Percentiles rank a stretch among this genome's conserved stretches.
These are phyloP conservation scores for Dendronephthya gigantea DNA, from an alignment of 64 coral and sea anemone species.

Conservation along the genomic window DNA sequence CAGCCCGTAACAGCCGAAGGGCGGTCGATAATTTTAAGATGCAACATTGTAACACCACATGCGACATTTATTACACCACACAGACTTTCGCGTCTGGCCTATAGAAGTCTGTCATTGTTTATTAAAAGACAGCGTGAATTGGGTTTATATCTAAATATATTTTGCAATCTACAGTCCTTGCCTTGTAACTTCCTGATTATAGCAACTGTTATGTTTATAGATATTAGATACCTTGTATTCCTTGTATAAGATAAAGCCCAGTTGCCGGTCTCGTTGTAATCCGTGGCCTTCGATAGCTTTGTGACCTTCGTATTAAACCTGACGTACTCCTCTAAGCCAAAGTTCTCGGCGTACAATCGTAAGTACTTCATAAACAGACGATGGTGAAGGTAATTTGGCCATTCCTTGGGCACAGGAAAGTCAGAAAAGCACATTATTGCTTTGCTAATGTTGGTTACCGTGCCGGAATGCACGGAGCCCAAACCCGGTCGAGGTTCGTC, in stretches of 20 bases:
- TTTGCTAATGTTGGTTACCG: constrained; percentile 77
- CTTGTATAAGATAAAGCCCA: constrained; percentile 42
- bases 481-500: constrained; percentile 2
- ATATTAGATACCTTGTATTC: no score
- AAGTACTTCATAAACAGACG: constrained; percentile 30
- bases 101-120: no score
- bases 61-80: no score
- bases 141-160: no score
- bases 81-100: no score
- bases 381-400: constrained; percentile 48
- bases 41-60: no score
- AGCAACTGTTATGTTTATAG: no score
- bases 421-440: constrained; percentile 74
- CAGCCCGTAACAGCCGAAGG: no score
- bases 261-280: constrained; percentile 38
- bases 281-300: constrained; percentile 17
- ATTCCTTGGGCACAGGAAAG: constrained; percentile 77
- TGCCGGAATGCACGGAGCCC: constrained; percentile 41
- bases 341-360: constrained; percentile 48
- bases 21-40: no score
- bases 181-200: no score
- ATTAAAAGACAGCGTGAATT: no score
- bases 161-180: no score
- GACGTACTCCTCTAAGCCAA: constrained; percentile 39
- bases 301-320: constrained; percentile 43